Conservation (phyloP, 1,140 invertebrate genomes). For the Samia ricini region DNA sequence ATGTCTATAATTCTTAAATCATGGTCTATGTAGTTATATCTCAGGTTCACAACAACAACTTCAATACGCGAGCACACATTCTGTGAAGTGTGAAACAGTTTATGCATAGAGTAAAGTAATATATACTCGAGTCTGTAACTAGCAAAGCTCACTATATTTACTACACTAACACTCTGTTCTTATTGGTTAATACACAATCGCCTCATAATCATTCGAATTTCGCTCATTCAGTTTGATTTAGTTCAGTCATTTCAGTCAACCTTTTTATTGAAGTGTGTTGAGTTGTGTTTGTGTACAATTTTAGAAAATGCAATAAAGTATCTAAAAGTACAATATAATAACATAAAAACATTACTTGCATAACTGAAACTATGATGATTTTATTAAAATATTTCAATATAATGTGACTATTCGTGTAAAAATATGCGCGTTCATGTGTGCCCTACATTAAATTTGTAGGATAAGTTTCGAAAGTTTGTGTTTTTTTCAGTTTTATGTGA, state of each 20-base stretch:
- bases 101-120: too few species aligned
- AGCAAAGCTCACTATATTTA: too few species aligned
- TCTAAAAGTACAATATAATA: slow-evolving; percentile 9
- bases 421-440: slow-evolving; percentile 21
- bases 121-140: too few species aligned
- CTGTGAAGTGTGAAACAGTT: too few species aligned
- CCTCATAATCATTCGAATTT: background rate
- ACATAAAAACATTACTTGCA: slow-evolving; percentile 10
- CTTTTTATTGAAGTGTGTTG: background rate
- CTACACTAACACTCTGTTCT: background rate
- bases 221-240: background rate
- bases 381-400: background rate
- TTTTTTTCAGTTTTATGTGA: slow-evolving; percentile 37
- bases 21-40: too few species aligned
- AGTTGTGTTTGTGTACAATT: background rate
- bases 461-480: slow-evolving; percentile 46
- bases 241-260: slow-evolving; percentile 4
- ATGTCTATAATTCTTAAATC: too few species aligned
- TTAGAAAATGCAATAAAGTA: background rate
- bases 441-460: slow-evolving; percentile 45
- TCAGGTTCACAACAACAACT: too few species aligned
- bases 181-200: slow-evolving; percentile 1
- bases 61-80: too few species aligned
- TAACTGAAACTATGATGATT: slow-evolving; percentile 14
- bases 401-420: slow-evolving; percentile 7